A percentile compares a stretch with the other conserved stretches of the same genome.
phyloP scores from a whole-genome alignment of 92 coral and sea anemone species.

The Scolanthus callimorphus region DNA sequence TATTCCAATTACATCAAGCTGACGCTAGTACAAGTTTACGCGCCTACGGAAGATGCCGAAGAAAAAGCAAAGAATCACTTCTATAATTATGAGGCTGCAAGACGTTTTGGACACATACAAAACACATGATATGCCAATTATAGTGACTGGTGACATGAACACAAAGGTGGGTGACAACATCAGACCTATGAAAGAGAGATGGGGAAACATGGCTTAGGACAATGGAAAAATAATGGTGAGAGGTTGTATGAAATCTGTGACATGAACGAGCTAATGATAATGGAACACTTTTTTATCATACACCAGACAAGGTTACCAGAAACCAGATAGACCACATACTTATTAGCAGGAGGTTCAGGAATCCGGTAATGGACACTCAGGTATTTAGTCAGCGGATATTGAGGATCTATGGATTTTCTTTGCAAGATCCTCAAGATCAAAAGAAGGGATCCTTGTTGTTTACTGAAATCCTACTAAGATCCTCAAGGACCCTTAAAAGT shows the following conservation, averaged over 20 bases:
- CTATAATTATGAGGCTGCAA: slow-evolving; percentile 9
- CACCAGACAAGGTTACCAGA: slow-evolving; percentile 1
- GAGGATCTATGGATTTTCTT: too few species aligned
- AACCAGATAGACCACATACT: slow-evolving; percentile 46
- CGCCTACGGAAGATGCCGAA: slow-evolving; percentile 34
- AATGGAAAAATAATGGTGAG: slow-evolving; percentile 25
- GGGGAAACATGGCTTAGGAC: slow-evolving; percentile 24
- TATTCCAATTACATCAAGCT: slow-evolving; percentile 25
- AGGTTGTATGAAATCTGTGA: slow-evolving; percentile 7
- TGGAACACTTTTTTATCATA: slow-evolving; percentile 13
- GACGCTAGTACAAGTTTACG: slow-evolving; percentile 17
- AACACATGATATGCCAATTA: slow-evolving; percentile 20
- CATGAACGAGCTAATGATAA: neutral
- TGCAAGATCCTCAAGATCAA: too few species aligned
- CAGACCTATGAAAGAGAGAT: slow-evolving; percentile 7
- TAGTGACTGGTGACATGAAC: slow-evolving; percentile 33
- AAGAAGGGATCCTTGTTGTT: too few species aligned
- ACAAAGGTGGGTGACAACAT: slow-evolving; percentile 25
- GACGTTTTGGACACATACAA: slow-evolving; percentile 14
- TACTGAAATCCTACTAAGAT: too few species aligned
- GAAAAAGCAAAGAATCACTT: slow-evolving; percentile 29
- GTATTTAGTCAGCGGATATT: slow-evolving; percentile 42
- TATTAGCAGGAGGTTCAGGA: slow-evolving; percentile 26
- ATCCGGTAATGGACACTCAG: slow-evolving; percentile 36
- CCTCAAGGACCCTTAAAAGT: too few species aligned